Conservation (phyloP, 2,797 vertebrate species). For the Hypotaenidia philippensis region DNA sequence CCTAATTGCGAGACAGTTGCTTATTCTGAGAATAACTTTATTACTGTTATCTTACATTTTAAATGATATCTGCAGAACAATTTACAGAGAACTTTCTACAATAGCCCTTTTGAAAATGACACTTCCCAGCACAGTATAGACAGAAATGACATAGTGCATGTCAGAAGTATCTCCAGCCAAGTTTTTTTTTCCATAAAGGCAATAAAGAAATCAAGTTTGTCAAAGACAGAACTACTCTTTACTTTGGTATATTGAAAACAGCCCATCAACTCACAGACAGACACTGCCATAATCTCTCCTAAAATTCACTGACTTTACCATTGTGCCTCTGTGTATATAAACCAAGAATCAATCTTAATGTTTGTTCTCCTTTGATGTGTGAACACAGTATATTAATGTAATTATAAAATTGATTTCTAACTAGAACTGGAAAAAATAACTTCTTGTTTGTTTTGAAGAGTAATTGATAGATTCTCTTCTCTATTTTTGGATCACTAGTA, state of each 20-base stretch:
- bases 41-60: not conserved
- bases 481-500: not conserved
- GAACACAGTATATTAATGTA: not conserved
- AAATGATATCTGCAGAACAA: not conserved
- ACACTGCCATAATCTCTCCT: not conserved
- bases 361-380: not conserved
- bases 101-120: not conserved
- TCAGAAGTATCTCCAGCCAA: not conserved
- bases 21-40: not conserved
- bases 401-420: not conserved
- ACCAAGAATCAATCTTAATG: not conserved
- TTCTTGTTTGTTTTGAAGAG: not conserved
- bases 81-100: not conserved
- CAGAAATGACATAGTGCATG: not conserved
- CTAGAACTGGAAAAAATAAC: not conserved
- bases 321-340: not conserved
- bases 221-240: not conserved
- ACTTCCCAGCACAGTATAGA: not conserved
- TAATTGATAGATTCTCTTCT: not conserved
- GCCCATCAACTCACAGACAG: not conserved
- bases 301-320: not conserved
- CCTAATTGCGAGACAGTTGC: not conserved
- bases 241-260: not conserved
- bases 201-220: not conserved
- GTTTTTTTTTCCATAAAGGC: not conserved